A percentile compares a stretch with the other conserved stretches of the same genome.
These are phyloP conservation scores for Tetramorium simillimum DNA, from an alignment of 1,140 invertebrate species.

Conservation along the genomic window DNA sequence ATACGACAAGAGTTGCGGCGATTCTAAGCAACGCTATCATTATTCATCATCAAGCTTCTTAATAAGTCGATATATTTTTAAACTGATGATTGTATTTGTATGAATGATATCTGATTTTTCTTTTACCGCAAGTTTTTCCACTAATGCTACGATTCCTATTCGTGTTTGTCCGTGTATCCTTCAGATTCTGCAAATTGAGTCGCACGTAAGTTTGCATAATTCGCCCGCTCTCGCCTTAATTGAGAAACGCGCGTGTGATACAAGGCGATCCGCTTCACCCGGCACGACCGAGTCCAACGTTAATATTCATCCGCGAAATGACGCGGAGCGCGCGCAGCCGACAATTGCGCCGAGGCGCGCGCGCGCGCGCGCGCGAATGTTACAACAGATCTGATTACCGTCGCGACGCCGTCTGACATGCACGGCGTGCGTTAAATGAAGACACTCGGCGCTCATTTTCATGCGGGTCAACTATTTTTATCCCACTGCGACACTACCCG, in stretches of 20 bases:
- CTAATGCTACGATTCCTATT: neutral
- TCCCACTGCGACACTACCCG: conserved; percentile 20
- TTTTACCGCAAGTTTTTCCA: neutral
- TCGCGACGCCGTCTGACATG: conserved; percentile 39
- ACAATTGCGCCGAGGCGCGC: conserved; percentile 10
- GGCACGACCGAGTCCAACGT: conserved; percentile 17
- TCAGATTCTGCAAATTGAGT: neutral
- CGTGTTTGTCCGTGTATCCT: neutral
- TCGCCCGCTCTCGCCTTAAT: conserved; percentile 14
- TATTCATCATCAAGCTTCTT: neutral
- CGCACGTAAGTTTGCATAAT: conserved; percentile 17
- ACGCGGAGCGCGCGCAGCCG: neutral
- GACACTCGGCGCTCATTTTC: conserved; percentile 45
- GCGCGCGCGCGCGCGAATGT: neutral
- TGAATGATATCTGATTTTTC: neutral
- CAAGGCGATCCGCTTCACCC: conserved; percentile 22
- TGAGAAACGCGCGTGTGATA: neutral
- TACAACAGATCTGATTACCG: conserved; percentile 36
- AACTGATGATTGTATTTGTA: neutral
- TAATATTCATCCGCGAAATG: conserved; percentile 45
- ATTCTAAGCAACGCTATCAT: neutral
- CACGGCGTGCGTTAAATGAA: conserved; percentile 10
- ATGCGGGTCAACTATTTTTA: conserved; percentile 63
- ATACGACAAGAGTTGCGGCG: neutral
- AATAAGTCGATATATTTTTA: neutral